These are phyloP conservation scores for Spilarctia lutea DNA, from an alignment of 2,888 invertebrate species.

Conservation along the genomic window DNA sequence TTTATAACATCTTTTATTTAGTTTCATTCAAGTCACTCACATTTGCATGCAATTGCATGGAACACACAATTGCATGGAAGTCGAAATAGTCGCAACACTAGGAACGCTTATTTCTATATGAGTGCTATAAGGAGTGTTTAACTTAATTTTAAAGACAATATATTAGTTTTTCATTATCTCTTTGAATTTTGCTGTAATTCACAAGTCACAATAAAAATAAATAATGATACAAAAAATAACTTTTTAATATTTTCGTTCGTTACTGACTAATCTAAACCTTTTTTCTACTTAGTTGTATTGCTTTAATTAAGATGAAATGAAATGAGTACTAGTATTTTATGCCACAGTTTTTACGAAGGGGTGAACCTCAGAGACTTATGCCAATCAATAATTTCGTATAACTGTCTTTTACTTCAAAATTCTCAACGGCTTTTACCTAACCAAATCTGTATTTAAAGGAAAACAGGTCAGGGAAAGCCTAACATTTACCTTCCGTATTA, in stretches of 20 bases:
- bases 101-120: too few species aligned
- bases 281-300: neutral
- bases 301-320: too few species aligned
- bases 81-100: too few species aligned
- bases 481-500: constrained; percentile 6
- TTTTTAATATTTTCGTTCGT: too few species aligned
- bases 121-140: too few species aligned
- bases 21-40: neutral
- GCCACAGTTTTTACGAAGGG: neutral
- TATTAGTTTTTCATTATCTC: too few species aligned
- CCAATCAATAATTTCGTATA: neutral
- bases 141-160: too few species aligned
- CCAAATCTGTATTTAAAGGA: neutral
- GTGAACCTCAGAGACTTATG: neutral
- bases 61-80: too few species aligned
- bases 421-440: neutral
- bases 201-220: too few species aligned
- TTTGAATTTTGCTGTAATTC: too few species aligned
- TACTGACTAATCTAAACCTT: neutral
- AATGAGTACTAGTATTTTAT: neutral
- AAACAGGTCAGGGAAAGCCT: neutral
- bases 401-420: neutral
- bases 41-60: too few species aligned
- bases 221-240: too few species aligned
- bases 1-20: neutral